Evolutionary conservation across 2,113 vertebrate species (phyloP).

Genomic region (Vidua macroura): DNA sequence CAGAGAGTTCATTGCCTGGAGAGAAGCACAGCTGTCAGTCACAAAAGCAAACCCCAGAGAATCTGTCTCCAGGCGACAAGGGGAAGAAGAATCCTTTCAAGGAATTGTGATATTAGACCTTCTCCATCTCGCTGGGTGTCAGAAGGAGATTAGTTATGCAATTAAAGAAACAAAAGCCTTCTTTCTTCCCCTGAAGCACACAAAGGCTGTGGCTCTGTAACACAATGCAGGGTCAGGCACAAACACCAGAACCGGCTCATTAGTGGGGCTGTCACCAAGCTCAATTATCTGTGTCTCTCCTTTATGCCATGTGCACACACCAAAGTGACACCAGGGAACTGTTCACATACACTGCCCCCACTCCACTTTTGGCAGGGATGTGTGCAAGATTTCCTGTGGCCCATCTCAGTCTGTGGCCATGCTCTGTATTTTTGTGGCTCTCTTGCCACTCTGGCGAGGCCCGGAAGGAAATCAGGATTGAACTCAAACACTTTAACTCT

Average conservation of each 20-base stretch:
- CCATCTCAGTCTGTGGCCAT: background rate
- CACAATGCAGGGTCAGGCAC: slow-evolving; percentile 16
- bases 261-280: slow-evolving; percentile 7
- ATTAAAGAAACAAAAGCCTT: slow-evolving; percentile 42
- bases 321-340: background rate
- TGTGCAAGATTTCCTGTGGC: background rate
- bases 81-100: slow-evolving; percentile 24
- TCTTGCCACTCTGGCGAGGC: background rate
- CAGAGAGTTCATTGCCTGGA: background rate
- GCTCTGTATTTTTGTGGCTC: background rate
- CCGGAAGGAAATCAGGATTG: background rate
- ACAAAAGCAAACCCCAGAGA: background rate
- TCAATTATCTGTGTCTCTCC: background rate
- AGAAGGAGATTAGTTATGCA: slow-evolving; percentile 52
- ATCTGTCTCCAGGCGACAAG: slow-evolving; percentile 1
- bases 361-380: background rate
- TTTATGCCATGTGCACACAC: background rate
- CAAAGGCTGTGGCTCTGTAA: background rate
- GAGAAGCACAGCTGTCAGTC: slow-evolving; percentile 28
- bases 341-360: background rate
- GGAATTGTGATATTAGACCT: slow-evolving; percentile 40
- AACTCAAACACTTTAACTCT: background rate
- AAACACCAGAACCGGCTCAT: slow-evolving; percentile 17
- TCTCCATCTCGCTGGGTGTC: slow-evolving; percentile 30
- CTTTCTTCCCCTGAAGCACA: slow-evolving; percentile 24